Evolutionary conservation across 1,140 invertebrate species (phyloP), one percentile per base, ranked within the genome.

Genomic region (Euwallacea fornicatus): DNA sequence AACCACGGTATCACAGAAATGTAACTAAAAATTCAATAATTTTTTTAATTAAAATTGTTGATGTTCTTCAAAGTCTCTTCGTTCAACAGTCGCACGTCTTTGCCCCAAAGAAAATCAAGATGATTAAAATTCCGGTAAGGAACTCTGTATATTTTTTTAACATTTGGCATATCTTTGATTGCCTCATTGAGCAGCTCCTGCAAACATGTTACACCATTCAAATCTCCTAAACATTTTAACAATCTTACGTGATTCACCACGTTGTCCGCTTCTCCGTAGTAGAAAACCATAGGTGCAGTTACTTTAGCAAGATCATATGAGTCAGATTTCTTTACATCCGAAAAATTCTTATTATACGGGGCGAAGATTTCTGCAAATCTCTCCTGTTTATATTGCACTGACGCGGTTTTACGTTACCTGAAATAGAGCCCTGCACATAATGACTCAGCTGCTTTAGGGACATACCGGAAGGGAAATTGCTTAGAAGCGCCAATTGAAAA

Each of bases 331-430:
- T 11, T 61, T 41, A 43, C 42, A 7, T 21, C 11, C 11, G 59
- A n/a, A 41, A 43, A n/a, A 7, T 61, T 43, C 16, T 86, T 84
- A 78, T 93, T 88, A 70, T 85, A 92, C 71, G 88, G 85, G 47
- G 83, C 81, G 74, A 90, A 90, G 15, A 84, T 78, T 6, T 83
- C 85, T 81, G 43, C 50, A 72, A 61, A 61, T 13, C 2, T 50
- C 6, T 50, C 46, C 46, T 10, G 9, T 0, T 11, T 50, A 11
- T 6, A 50, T 50, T 13, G 46, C 9, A 50, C 6, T 11, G 9
- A 50, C 6, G 9, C 4, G 21, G 21, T 33, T 33, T 33, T 50
- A 10, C 7, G 8, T 71, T 59, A 66, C 64, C 69, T 33, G 42
- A 56, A 33, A 21, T 10, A 11, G 55, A 50, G 53, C 65, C 62